Percentiles rank a stretch among this genome's conserved stretches.
These are phyloP conservation scores for Trichomalopsis sarcophagae DNA, from an alignment of 1,140 invertebrate species.

Conservation along the genomic window DNA sequence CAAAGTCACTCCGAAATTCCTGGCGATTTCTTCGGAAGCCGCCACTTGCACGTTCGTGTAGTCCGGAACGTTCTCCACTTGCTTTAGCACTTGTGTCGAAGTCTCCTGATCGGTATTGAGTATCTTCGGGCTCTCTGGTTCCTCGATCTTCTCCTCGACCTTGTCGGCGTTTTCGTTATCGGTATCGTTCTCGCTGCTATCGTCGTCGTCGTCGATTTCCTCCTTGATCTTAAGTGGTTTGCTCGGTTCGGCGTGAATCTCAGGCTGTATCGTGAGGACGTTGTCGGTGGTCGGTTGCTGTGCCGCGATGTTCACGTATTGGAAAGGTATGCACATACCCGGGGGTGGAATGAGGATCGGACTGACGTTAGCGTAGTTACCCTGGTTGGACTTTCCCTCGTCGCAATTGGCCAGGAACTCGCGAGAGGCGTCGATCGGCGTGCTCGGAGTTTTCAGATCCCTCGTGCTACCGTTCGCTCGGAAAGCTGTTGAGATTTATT, in stretches of 20 bases:
- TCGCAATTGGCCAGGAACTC: neutral
- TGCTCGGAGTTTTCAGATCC: slow-evolving; percentile 25
- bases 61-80: slow-evolving; percentile 55
- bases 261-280: slow-evolving; percentile 34
- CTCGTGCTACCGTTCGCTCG: slow-evolving; percentile 52
- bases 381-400: slow-evolving; percentile 1
- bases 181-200: neutral
- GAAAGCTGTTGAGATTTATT: slow-evolving; percentile 54
- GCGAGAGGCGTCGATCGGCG: neutral
- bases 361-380: slow-evolving; percentile 61
- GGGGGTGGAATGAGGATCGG: slow-evolving; percentile 56
- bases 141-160: slow-evolving; percentile 30
- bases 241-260: slow-evolving; percentile 27
- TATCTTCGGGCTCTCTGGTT: slow-evolving; percentile 21
- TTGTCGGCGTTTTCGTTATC: slow-evolving; percentile 21
- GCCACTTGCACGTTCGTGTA: slow-evolving; percentile 66
- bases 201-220: neutral
- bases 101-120: slow-evolving; percentile 6
- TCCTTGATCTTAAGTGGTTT: slow-evolving; percentile 9
- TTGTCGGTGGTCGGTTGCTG: neutral
- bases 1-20: slow-evolving; percentile 55
- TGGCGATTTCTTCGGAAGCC: slow-evolving; percentile 55
- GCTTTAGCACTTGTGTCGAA: slow-evolving; percentile 32
- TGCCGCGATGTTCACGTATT: slow-evolving; percentile 62
- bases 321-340: slow-evolving; percentile 66